A percentile compares a stretch with the other conserved stretches of the same genome.
These are phyloP conservation scores for Stenurella melanura DNA, from an alignment of 2,888 invertebrate genomes.

Conservation along the genomic window DNA sequence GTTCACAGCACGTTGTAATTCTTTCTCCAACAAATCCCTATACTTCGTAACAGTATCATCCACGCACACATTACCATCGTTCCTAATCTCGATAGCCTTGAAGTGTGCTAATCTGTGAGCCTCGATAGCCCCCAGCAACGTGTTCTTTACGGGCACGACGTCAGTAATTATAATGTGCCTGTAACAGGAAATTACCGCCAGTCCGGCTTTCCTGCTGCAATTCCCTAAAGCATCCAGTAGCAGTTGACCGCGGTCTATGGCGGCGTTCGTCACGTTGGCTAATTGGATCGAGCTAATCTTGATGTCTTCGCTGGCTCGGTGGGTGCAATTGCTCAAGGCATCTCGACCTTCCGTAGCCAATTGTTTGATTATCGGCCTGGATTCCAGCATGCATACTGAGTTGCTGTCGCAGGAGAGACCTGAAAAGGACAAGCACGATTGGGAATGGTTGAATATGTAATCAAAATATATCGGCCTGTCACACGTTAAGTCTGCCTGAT, in stretches of 20 bases:
- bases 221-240: constrained; percentile 62
- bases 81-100: constrained; percentile 61
- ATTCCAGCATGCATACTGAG: constrained; percentile 54
- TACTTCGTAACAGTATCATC: constrained; percentile 57
- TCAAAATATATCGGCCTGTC: not conserved
- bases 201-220: constrained; percentile 62
- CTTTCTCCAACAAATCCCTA: constrained; percentile 48
- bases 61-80: constrained; percentile 63
- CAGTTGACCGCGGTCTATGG: constrained; percentile 59
- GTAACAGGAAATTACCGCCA: constrained; percentile 65
- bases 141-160: constrained; percentile 64
- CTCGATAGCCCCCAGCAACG: constrained; percentile 63
- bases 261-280: constrained; percentile 55
- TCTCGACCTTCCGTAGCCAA: constrained; percentile 52
- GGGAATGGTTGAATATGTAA: not conserved
- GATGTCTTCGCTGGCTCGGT: constrained; percentile 38
- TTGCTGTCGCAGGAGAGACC: constrained; percentile 56
- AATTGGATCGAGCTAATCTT: constrained; percentile 51
- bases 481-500: not conserved
- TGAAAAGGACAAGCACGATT: constrained; percentile 37
- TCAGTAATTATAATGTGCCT: constrained; percentile 63
- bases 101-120: constrained; percentile 63
- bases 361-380: constrained; percentile 54
- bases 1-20: constrained; percentile 50
- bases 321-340: constrained; percentile 52